Conservation (phyloP, 2,113 vertebrate genomes). For the Rhea pennata region DNA sequence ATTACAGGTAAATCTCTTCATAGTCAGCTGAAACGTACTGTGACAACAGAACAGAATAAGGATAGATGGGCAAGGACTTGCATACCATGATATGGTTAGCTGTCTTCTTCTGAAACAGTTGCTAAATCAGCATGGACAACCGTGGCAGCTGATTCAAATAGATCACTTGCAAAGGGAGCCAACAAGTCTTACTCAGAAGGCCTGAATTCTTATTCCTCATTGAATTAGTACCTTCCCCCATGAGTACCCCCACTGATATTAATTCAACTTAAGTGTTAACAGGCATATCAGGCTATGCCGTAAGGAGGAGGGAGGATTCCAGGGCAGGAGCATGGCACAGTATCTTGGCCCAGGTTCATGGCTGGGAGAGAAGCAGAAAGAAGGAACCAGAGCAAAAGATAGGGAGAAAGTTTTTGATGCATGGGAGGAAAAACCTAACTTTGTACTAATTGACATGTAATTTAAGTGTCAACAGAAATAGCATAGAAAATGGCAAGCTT, state of each 20-base stretch:
- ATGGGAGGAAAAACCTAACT: not conserved
- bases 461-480: not conserved
- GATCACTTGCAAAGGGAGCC: not conserved
- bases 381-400: not conserved
- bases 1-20: not conserved
- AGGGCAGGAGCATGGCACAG: not conserved
- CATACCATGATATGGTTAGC: not conserved
- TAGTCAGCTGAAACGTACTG: not conserved
- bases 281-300: not conserved
- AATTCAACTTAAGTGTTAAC: not conserved
- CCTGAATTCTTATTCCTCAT: not conserved
- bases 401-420: not conserved
- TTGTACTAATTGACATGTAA: not conserved
- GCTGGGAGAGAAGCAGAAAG: not conserved
- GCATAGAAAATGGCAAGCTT: not conserved
- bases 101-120: not conserved
- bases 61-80: not conserved
- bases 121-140: not conserved
- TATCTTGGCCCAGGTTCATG: not conserved
- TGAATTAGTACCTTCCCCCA: not conserved
- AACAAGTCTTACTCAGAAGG: not conserved
- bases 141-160: not conserved
- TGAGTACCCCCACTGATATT: not conserved
- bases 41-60: not conserved
- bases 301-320: not conserved